Conservation (phyloP, 2,113 vertebrate genomes). For the Crotalus tigris region DNA sequence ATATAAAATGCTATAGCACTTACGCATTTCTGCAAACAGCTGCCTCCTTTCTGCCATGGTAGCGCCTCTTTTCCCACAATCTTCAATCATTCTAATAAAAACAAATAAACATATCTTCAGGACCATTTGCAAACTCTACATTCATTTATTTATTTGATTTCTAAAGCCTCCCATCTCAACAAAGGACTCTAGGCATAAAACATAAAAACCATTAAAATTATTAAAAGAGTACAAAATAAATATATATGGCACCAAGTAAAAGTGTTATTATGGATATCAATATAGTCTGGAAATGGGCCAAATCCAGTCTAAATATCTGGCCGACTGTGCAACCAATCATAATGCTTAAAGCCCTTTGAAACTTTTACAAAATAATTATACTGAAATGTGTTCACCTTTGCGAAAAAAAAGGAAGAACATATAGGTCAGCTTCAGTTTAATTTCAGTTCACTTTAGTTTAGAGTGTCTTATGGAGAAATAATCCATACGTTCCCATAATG, state of each 20-base stretch:
- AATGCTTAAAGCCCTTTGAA: neutral
- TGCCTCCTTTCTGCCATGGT: constrained; percentile 99
- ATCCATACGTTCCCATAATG: constrained; percentile 43
- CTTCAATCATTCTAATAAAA: constrained; percentile 94
- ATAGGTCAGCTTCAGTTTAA: neutral
- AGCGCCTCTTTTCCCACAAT: constrained; percentile 83
- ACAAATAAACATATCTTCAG: constrained; percentile 56
- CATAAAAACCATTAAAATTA: neutral
- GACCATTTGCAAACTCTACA: constrained; percentile 33
- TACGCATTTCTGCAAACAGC: constrained; percentile 99
- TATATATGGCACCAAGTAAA: neutral
- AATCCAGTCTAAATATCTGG: neutral
- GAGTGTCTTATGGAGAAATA: neutral
- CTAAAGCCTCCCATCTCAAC: neutral
- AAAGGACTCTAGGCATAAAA: neutral
- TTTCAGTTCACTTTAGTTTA: neutral
- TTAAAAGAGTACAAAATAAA: neutral
- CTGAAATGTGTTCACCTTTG: neutral
- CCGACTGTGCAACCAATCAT: neutral
- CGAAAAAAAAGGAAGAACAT: neutral
- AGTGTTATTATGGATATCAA: neutral
- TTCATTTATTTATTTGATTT: neutral
- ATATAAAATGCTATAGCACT: constrained; percentile 67
- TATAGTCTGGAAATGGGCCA: neutral
- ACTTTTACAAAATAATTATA: neutral